Conservation (phyloP, 2,888 invertebrate genomes). For the Brachypalpus laphriformis region DNA sequence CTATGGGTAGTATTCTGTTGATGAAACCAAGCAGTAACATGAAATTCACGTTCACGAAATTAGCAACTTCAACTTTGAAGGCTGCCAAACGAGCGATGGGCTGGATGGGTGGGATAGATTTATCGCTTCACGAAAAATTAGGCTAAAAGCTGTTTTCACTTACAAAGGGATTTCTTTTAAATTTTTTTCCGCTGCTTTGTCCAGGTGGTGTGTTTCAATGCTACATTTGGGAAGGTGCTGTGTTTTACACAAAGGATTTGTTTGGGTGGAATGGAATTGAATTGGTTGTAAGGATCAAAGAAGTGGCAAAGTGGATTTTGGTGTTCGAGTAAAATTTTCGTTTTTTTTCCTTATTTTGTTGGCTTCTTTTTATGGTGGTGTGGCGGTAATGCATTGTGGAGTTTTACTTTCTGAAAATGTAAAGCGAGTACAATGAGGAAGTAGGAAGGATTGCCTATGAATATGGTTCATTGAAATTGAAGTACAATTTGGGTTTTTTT, state of each 20-base stretch:
- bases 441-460: constrained; percentile 1
- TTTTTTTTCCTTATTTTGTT: background rate
- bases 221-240: background rate
- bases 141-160: constrained; percentile 50
- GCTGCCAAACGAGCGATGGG: background rate
- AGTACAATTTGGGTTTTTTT: constrained; percentile 23
- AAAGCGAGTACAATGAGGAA: constrained; percentile 14
- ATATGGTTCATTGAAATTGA: constrained; percentile 27
- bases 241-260: constrained; percentile 10
- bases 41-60: constrained; percentile 4
- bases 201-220: constrained; percentile 25
- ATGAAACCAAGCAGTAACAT: background rate
- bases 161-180: constrained; percentile 33
- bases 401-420: background rate
- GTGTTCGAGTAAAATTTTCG: constrained; percentile 31
- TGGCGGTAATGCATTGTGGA: background rate
- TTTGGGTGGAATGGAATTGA: constrained; percentile 21
- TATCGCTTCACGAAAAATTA: constrained; percentile 39
- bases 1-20: background rate
- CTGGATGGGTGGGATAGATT: background rate
- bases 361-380: background rate
- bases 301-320: constrained; percentile 51
- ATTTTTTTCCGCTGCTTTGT: background rate
- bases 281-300: constrained; percentile 48
- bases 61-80: constrained; percentile 4